Percentiles rank a stretch among this genome's conserved stretches.
phyloP scores from a whole-genome alignment of 2,113 vertebrate genomes.

The Mugil cephalus region DNA sequence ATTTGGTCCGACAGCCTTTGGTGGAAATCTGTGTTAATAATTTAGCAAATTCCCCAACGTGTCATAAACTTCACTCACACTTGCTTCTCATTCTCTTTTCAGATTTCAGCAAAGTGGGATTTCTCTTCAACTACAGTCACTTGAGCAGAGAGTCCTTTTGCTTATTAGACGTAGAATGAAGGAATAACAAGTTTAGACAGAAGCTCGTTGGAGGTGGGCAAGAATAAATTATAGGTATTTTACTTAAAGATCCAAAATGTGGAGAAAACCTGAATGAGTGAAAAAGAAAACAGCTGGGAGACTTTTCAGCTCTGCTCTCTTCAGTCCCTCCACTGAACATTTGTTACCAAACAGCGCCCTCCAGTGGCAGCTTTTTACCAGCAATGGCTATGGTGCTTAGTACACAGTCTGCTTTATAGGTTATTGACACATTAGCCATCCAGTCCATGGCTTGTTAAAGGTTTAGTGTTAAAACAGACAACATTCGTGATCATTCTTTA shows the following conservation, averaged over 20 bases:
- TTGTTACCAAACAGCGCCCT: slow-evolving; percentile 77
- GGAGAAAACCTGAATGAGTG: neutral
- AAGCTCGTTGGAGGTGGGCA: neutral
- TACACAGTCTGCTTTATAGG: neutral
- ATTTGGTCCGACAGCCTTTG: neutral
- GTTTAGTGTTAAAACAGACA: slow-evolving; percentile 5
- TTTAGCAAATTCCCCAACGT: neutral
- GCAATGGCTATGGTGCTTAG: neutral
- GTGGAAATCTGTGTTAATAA: neutral
- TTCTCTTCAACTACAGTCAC: slow-evolving; percentile 4
- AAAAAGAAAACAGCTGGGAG: slow-evolving; percentile 14
- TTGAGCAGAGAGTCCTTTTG: no score
- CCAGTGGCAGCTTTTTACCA: slow-evolving; percentile 48
- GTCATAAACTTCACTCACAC: slow-evolving; percentile 12
- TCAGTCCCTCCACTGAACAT: slow-evolving; percentile 32
- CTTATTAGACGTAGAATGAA: no score
- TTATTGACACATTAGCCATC: slow-evolving; percentile 19
- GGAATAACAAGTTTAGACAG: slow-evolving; percentile 3
- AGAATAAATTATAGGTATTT: neutral
- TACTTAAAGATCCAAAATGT: slow-evolving; percentile 11
- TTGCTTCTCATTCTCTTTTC: slow-evolving; percentile 6
- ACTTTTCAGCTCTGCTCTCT: neutral
- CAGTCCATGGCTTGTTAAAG: neutral
- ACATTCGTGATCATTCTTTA: neutral
- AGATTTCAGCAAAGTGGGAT: neutral